phyloP scores from a whole-genome alignment of 1,140 invertebrate genomes.

The Bombus impatiens region DNA sequence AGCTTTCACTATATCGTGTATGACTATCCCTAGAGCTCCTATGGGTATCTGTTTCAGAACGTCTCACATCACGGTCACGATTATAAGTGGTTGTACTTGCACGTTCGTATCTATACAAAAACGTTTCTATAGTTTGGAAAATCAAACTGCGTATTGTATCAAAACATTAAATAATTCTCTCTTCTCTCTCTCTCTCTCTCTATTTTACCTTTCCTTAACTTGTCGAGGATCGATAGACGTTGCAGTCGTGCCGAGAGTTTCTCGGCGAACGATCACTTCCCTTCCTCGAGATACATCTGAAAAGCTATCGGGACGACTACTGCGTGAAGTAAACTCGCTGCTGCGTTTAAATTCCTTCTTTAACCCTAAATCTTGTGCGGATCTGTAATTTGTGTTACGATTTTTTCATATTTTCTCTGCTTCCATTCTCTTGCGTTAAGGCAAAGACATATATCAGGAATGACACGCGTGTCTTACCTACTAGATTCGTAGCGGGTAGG shows the following conservation, averaged over 20 bases:
- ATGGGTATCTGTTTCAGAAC: constrained; percentile 78
- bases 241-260: constrained; percentile 71
- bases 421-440: not conserved
- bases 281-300: constrained; percentile 77
- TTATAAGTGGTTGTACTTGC: constrained; percentile 73
- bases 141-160: not conserved
- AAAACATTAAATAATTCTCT: not conserved
- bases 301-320: constrained; percentile 77
- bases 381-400: constrained; percentile 63
- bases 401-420: not conserved
- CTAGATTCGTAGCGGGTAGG: constrained; percentile 77
- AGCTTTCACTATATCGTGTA: constrained; percentile 77
- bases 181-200: not conserved
- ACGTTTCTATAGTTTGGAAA: not conserved
- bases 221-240: constrained; percentile 79
- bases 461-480: constrained; percentile 60
- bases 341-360: constrained; percentile 80
- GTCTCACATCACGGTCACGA: constrained; percentile 79
- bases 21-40: constrained; percentile 79
- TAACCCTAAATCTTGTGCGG: constrained; percentile 76
- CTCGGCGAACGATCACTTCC: constrained; percentile 79
- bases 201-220: constrained; percentile 77
- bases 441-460: not conserved
- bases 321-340: constrained; percentile 77
- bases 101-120: constrained; percentile 74